Base-by-base conservation (phyloP, 2,113 vertebrate genomes). In the Alligator mississippiensis region DNA sequence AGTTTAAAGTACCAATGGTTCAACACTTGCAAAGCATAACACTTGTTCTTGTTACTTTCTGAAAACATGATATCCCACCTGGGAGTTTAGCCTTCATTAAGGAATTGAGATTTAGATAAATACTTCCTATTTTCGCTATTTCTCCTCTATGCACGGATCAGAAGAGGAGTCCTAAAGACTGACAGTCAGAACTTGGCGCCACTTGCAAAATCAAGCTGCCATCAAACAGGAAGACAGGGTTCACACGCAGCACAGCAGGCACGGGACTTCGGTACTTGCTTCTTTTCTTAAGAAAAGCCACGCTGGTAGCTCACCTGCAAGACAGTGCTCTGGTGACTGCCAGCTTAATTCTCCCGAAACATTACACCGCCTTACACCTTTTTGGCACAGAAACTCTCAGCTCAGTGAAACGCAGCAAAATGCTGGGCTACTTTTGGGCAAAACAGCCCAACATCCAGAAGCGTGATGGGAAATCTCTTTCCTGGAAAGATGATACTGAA, bases 331-430 rank as follows among this genome's bases (percentile, higher is more conserved):
- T 58, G 24, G 55, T 28, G 68, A 77, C 13, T 5, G 3, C 27
- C 3, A 0, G 57, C 68, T 47, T 47, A 38, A 14, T 62, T 85
- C 59, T 75, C 75, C 59, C 59, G 59, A 47, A 90, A 66, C 89
- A 60, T 85, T 77, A 94, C 93, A 72, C 85, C 75, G 2, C 28
- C 88, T 63, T 91, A 55, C 1, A 1, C 12, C 82, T 47, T 85
- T 83, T 85, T 66, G 89, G 93, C 5, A 13, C 7, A 57, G 78
- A 86, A 80, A 59, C 90, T 88, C 77, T 87, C 80, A 91, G 94
- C 96, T 93, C 80, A n/a, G 12, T 9, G 72, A 77, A 87, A 82
- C 88, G 74, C 77, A 95, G 94, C 89, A 89, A 95, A 94, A 93
- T 22, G 59, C 83, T 64, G 76, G 90, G 94, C 94, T 85, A 89